Evolutionary conservation across 2,888 invertebrate genomes (phyloP).

Genomic region (Pterostichus niger): DNA sequence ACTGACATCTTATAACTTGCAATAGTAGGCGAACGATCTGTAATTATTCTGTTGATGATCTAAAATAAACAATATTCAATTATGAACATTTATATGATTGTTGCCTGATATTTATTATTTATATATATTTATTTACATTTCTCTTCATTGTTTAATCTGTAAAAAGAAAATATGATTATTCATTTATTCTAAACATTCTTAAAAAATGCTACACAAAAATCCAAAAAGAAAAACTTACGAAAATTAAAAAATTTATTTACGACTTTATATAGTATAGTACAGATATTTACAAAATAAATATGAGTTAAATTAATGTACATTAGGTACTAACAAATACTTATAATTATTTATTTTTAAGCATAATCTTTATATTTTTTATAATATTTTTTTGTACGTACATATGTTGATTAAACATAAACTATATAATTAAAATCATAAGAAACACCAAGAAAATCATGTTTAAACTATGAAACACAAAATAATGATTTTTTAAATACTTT

Average conservation of each 20-base stretch:
- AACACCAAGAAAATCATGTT: constrained; percentile 1
- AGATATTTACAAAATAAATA: constrained; percentile 66
- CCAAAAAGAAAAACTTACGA: constrained; percentile 50
- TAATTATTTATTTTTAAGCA: neutral
- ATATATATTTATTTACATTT: constrained; percentile 50
- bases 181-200: constrained; percentile 13
- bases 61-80: constrained; percentile 26
- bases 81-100: constrained; percentile 1
- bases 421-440: neutral
- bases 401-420: neutral
- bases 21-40: too few species aligned
- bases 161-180: constrained; percentile 37
- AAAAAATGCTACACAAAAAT: constrained; percentile 43
- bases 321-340: constrained; percentile 45
- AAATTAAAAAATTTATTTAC: constrained; percentile 62
- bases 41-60: too few species aligned
- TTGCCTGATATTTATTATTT: constrained; percentile 43
- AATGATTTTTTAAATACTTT: neutral
- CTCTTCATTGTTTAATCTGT: constrained; percentile 55
- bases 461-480: too few species aligned
- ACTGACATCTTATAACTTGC: too few species aligned
- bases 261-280: constrained; percentile 28
- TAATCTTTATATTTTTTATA: neutral
- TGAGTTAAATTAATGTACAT: constrained; percentile 53
- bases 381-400: constrained; percentile 34